Evolutionary conservation across 2,797 vertebrate genomes (phyloP).

Genomic region (Anableps anableps): DNA sequence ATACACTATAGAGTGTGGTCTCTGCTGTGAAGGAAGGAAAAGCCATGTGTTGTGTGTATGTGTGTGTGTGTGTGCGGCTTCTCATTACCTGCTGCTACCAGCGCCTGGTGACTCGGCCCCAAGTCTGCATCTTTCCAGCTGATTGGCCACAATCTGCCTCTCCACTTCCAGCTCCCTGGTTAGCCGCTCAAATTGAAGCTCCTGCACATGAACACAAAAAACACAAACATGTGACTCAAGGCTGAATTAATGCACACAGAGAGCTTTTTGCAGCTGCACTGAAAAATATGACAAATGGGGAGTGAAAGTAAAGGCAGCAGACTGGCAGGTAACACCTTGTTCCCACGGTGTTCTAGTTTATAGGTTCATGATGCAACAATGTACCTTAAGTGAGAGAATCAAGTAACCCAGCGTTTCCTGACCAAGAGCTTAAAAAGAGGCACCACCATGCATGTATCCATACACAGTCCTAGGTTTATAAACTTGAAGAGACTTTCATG

Average conservation of each 20-base stretch:
- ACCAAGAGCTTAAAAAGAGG: slow-evolving; percentile 17
- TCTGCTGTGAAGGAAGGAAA: slow-evolving; percentile 67
- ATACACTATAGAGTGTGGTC: slow-evolving; percentile 58
- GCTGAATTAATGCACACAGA: slow-evolving; percentile 28
- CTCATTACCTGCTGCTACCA: slow-evolving; percentile 95
- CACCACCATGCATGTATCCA: not conserved
- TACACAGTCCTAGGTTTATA: slow-evolving; percentile 2
- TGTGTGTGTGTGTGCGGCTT: slow-evolving; percentile 31
- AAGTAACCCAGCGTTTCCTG: slow-evolving; percentile 24
- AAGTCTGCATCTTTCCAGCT: slow-evolving; percentile 99
- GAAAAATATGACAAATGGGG: slow-evolving; percentile 49
- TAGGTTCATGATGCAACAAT: slow-evolving; percentile 44
- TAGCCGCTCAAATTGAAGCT: slow-evolving; percentile 99
- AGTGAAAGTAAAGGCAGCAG: slow-evolving; percentile 14
- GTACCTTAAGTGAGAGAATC: not conserved
- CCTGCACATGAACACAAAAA: slow-evolving; percentile 82
- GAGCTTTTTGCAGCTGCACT: slow-evolving; percentile 17
- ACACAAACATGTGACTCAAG: slow-evolving; percentile 11
- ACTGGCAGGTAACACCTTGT: slow-evolving; percentile 40
- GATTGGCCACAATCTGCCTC: slow-evolving; percentile 99
- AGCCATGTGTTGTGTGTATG: slow-evolving; percentile 62
- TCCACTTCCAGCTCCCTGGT: slow-evolving; percentile 99
- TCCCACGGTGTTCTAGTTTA: slow-evolving; percentile 5
- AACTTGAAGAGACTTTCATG: not conserved
- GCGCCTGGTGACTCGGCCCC: slow-evolving; percentile 95